phyloP scores from a whole-genome alignment of 2,797 vertebrate genomes.

The Rallus crepitans region DNA sequence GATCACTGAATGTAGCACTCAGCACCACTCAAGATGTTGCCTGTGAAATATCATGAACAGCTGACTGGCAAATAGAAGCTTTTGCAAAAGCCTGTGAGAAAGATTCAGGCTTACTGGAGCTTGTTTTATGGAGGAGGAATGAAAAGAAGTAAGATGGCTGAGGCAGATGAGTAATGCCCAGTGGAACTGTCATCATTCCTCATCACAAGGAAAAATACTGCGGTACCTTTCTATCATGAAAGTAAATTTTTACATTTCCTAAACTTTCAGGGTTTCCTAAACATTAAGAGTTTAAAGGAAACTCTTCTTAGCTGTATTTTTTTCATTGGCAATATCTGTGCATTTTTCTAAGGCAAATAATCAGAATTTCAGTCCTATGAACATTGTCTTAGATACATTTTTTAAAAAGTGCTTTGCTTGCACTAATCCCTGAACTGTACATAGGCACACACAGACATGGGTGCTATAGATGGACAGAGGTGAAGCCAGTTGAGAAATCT shows the following conservation, averaged over 20 bases:
- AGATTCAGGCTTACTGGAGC: not conserved
- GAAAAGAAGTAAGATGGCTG: not conserved
- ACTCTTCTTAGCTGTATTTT: not conserved
- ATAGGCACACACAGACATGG: accelerated
- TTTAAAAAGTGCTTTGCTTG: not conserved
- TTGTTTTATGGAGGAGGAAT: not conserved
- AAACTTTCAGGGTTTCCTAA: not conserved
- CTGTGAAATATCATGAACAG: not conserved
- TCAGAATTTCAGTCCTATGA: not conserved
- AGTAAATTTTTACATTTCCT: not conserved
- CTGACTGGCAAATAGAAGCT: not conserved
- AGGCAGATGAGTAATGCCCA: not conserved
- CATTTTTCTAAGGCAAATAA: not conserved
- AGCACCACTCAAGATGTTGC: not conserved
- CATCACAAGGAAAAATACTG: not conserved
- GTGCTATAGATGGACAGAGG: not conserved
- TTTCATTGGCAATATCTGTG: not conserved
- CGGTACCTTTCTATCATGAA: not conserved
- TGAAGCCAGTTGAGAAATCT: not conserved
- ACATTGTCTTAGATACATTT: not conserved
- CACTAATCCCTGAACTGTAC: not conserved
- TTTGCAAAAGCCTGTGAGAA: not conserved
- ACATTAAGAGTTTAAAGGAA: not conserved
- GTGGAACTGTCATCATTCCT: not conserved
- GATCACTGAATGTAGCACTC: not conserved